Evolutionary conservation across 2,797 vertebrate species (phyloP).

Genomic region (Sebastes taczanowskii): DNA sequence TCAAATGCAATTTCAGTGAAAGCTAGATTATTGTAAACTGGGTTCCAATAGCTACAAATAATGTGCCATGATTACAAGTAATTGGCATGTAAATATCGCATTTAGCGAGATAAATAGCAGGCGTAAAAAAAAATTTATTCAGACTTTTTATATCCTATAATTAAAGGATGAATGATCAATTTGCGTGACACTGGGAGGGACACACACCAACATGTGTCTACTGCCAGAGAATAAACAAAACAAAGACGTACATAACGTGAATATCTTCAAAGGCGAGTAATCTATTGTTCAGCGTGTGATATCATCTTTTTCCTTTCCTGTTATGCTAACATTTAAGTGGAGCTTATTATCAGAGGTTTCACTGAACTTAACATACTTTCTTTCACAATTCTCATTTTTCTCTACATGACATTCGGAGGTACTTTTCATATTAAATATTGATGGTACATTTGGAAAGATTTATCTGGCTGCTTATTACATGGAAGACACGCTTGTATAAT

Average conservation of each 20-base stretch:
- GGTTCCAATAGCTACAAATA: background rate
- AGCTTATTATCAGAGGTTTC: background rate
- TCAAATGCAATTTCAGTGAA: background rate
- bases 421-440: background rate
- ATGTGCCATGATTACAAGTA: background rate
- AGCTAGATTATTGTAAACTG: background rate
- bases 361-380: background rate
- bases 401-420: background rate
- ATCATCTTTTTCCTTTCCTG: background rate
- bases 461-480: background rate
- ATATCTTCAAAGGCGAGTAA: background rate
- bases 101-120: background rate
- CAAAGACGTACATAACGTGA: background rate
- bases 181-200: background rate
- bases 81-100: background rate
- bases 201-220: background rate
- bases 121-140: background rate
- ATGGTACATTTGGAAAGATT: background rate
- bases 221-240: background rate
- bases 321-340: background rate
- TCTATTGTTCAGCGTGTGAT: background rate
- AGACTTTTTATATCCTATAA: background rate
- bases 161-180: background rate
- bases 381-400: background rate
- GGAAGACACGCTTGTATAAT: background rate